Base-by-base conservation (phyloP, 2,113 vertebrate genomes). In the Carassius gibelio region DNA sequence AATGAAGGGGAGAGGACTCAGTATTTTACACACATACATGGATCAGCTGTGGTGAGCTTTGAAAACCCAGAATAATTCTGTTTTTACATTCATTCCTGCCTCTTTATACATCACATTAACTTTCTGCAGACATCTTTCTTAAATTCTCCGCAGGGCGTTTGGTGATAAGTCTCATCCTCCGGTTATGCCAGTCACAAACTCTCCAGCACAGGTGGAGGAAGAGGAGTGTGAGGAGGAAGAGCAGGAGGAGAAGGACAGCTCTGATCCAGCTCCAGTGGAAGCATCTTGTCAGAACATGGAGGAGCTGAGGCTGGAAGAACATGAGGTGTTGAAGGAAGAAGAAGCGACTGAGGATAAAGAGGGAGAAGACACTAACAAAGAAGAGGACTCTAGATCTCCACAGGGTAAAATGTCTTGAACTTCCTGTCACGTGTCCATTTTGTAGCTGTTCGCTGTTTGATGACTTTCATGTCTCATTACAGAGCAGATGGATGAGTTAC, bases 1-100 rank as follows among this genome's bases (percentile, higher is more conserved):
- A 4, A 96, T 99, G 96, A 99, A 97, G 74, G 98, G 98, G 19
- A 97, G 94, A 92, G 98, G 98, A 78, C 94, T 99, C 88, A 95
- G 91, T 71, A 90, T 98, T 85, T 91, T 99, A 66, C 98, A 99
- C 80, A 95, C 97, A 0, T 97, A 98, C 89, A 94, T 94, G 94
- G 98, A 99, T 92, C 93, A 95, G 83, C 93, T 99, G 84, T 99
- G 98, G 98, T 98, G 85, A 89, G 96, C 92, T 38, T 5, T 48
- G 11, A 11, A 15, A 30, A 17, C 55, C 5, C 36, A 48, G n/a
- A 0, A 26, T 8, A 1, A n/a, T 10, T 81, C 3, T 30, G 21
- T 48, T 7, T 7, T 19, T 50, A 62, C 1, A 5, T 66, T 81
- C 7, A 4, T 72, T 42, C 1, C 7, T 0, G 17, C 30, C 14